A percentile compares a stretch with the other conserved stretches of the same genome.
These are phyloP conservation scores for Drosophila testacea DNA, from an alignment of 2,888 invertebrate species.

Conservation along the genomic window DNA sequence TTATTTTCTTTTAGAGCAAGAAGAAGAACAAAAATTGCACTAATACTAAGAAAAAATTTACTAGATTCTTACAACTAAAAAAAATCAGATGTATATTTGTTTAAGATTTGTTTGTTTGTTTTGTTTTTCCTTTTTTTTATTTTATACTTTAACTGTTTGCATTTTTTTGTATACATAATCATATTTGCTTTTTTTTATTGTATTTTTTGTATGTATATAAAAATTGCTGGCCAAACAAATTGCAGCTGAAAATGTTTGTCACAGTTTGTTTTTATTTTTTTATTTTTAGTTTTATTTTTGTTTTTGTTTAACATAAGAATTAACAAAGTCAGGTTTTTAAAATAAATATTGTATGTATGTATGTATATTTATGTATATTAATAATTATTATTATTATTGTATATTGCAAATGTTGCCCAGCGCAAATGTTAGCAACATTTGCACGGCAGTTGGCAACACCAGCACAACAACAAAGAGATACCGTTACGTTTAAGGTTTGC, in stretches of 20 bases:
- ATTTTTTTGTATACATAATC: slow-evolving; percentile 42
- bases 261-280: slow-evolving; percentile 25
- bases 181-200: slow-evolving; percentile 27
- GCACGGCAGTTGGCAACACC: slow-evolving; percentile 81
- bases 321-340: slow-evolving; percentile 80
- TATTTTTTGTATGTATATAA: slow-evolving; percentile 40
- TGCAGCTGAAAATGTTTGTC: slow-evolving; percentile 47
- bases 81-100: slow-evolving; percentile 82
- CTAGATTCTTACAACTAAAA: slow-evolving; percentile 82
- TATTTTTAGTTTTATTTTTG: slow-evolving; percentile 22
- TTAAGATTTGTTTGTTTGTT: slow-evolving; percentile 64
- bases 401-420: slow-evolving; percentile 81
- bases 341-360: slow-evolving; percentile 70
- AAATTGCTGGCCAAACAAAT: slow-evolving; percentile 56
- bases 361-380: slow-evolving; percentile 57
- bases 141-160: slow-evolving; percentile 26
- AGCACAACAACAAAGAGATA: slow-evolving; percentile 80
- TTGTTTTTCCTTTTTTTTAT: slow-evolving; percentile 23
- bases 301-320: slow-evolving; percentile 71
- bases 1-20: slow-evolving; percentile 69
- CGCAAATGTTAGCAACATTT: slow-evolving; percentile 77
- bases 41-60: slow-evolving; percentile 83
- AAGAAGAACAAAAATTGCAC: slow-evolving; percentile 77
- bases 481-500: slow-evolving; percentile 78
- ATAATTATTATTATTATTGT: slow-evolving; percentile 74